Evolutionary conservation across 2,113 vertebrate species (phyloP), one percentile per base, ranked within the genome.

Genomic region (Cygnus atratus): DNA sequence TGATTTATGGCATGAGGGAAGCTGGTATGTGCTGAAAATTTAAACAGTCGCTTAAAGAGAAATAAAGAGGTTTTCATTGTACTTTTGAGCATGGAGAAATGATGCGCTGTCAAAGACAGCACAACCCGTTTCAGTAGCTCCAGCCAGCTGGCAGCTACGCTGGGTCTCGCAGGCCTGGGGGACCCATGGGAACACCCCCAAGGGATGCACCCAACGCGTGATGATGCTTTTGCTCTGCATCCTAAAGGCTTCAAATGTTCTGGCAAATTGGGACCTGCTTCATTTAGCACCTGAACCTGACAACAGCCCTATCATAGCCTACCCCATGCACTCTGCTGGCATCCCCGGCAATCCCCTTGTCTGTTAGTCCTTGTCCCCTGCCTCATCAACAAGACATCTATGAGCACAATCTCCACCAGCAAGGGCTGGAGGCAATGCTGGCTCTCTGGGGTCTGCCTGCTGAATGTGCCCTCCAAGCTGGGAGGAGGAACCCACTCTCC

Each of bases 121-220:
- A 52, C 19, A 90, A 3, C 9, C 54, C 21, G 2, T 33, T 61
- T 63, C 52, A 67, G 22, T 10, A n/a, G 2, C 59, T 63, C 33
- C 54, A 77, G 54, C 31, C 65, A 50, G 35, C 39, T 29, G 21
- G 74, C n/a, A 81, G n/a, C 46, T 35, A 1, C 8, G 50, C 2
- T 3, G 65, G 46, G 44, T 28, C 81, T n/a, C 2, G 5, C 33
- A 88, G 57, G 11, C 66, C 54, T 68, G 48, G 39, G 75, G 24
- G 63, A 9, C 6, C 26, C 6, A 1, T 41, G 35, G 57, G 44
- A 77, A 66, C 41, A 91, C 14, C 73, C 72, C 29, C 19, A 26
- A 43, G 28, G 55, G 25, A 8, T 24, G 2, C 66, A 48, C 46
- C 0, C 0, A 35, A 46, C 28, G 28, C 1, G 0, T n/a, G 48